phyloP scores from a whole-genome alignment of 2,888 invertebrate species.

The Atherix ibis region DNA sequence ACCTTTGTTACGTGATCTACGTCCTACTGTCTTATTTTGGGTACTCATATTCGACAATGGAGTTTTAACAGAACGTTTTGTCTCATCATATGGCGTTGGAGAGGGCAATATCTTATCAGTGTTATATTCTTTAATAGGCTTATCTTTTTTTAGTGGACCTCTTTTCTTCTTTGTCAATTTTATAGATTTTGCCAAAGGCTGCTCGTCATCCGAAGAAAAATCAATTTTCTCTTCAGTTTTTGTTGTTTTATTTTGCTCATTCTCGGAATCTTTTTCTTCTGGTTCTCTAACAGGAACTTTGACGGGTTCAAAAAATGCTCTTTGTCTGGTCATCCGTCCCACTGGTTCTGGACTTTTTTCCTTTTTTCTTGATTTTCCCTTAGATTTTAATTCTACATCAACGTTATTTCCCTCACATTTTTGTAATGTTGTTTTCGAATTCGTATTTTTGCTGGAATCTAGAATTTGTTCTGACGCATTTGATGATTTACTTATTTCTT shows the following conservation, averaged over 20 bases:
- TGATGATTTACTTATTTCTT: slow-evolving; percentile 22
- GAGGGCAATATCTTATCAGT: not conserved
- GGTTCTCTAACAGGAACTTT: slow-evolving; percentile 17
- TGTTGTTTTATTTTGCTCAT: slow-evolving; percentile 9
- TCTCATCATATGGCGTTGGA: not conserved
- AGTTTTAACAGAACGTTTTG: not conserved
- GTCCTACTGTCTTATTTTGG: not conserved
- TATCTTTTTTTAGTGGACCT: not conserved
- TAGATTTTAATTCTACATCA: not conserved
- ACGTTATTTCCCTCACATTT: not conserved
- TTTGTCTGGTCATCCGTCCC: slow-evolving; percentile 28
- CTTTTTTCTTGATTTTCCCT: slow-evolving; percentile 2
- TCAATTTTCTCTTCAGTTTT: slow-evolving; percentile 15
- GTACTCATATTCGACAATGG: not conserved
- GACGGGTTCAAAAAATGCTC: slow-evolving; percentile 30
- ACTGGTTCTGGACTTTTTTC: slow-evolving; percentile 25
- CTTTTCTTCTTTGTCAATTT: slow-evolving; percentile 19
- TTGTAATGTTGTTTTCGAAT: not conserved
- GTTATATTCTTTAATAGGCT: not conserved
- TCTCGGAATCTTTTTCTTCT: slow-evolving; percentile 10
- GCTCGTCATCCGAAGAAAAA: slow-evolving; percentile 40
- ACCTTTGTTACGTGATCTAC: not conserved
- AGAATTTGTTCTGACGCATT: not conserved
- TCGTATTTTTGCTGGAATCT: not conserved
- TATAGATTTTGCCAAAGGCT: slow-evolving; percentile 33